Conservation (phyloP, 1,140 invertebrate genomes). For the Caerostris darwini region DNA sequence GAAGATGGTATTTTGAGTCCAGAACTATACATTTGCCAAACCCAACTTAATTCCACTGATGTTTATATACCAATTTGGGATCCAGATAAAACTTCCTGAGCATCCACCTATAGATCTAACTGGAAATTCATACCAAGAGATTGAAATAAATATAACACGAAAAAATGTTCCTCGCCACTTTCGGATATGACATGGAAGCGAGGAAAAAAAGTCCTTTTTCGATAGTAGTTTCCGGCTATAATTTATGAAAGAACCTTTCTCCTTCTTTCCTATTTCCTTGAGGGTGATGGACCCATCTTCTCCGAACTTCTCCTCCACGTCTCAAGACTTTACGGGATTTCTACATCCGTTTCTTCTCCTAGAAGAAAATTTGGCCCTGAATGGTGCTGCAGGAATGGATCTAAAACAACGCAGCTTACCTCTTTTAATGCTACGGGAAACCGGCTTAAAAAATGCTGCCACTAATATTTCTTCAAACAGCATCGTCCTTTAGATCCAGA, state of each 20-base stretch:
- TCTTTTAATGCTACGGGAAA: not conserved
- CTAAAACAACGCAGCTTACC: not conserved
- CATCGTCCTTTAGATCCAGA: not conserved
- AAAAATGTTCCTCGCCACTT: constrained; percentile 50
- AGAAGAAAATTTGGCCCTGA: not conserved
- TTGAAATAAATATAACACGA: constrained; percentile 30
- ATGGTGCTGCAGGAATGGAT: constrained; percentile 9
- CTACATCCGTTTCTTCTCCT: constrained; percentile 38
- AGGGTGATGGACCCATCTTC: constrained; percentile 69
- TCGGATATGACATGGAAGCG: constrained; percentile 56
- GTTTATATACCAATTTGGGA: not conserved
- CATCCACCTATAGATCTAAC: not conserved
- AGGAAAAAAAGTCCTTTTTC: constrained; percentile 36
- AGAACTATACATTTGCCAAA: no score
- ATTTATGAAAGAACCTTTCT: constrained; percentile 72
- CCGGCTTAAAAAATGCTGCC: not conserved
- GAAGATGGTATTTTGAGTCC: no score
- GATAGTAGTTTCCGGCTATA: constrained; percentile 72
- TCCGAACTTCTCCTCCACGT: constrained; percentile 48
- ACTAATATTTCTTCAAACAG: constrained; percentile 3
- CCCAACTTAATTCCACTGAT: no score
- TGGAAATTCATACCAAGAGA: constrained; percentile 24
- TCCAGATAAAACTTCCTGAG: not conserved
- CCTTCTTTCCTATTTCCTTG: constrained; percentile 66
- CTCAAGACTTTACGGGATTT: constrained; percentile 70